Base-by-base conservation (phyloP, 1,140 invertebrate genomes). In the Cyclina sinensis region DNA sequence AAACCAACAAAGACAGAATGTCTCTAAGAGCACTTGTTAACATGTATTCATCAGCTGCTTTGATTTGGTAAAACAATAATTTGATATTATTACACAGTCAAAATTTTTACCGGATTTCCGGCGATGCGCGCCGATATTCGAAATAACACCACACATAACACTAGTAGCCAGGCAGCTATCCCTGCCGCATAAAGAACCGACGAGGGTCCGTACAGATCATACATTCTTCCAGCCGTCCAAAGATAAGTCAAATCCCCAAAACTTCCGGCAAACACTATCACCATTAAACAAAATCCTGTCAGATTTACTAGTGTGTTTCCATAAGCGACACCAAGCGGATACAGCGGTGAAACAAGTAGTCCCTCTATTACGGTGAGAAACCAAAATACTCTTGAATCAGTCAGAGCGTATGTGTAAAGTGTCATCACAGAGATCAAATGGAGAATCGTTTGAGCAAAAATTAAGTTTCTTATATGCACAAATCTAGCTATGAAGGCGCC, bases 291-390 rank as follows among this genome's bases (percentile, higher is more conserved):
- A 27, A 88, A 48, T 11, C 86, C 86, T 11, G 79, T 57, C 7
- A 88, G 32, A 54, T 81, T 82, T 4, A 88, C 27, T n/a, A 80
- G 32, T 3, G 62, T 73, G 70, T 83, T 73, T 3, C 62, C 78
- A 35, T 82, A 88, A n/a, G 86, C 62, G n/a, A 88, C 54, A 18
- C 86, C 86, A 24, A 88, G 46, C 37, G 76, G 76, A 27, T 88
- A 88, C 27, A 88, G 16, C 18, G 86, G 86, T 5, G 86, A 21
- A 14, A 74, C 32, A 24, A 82, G 12, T 24, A 88, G n/a, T 24
- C 86, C 86, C 54, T 82, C 46, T 1, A 83, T 0, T 35, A 88
- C 32, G 14, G 86, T 82, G 0, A 82, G 46, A 35, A 51, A 21
- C 68, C 78, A 88, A 14, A 88, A 74, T 21, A 35, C 11, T 21